Conservation (phyloP, 1,140 invertebrate genomes). For the Nixonia krombeini region DNA sequence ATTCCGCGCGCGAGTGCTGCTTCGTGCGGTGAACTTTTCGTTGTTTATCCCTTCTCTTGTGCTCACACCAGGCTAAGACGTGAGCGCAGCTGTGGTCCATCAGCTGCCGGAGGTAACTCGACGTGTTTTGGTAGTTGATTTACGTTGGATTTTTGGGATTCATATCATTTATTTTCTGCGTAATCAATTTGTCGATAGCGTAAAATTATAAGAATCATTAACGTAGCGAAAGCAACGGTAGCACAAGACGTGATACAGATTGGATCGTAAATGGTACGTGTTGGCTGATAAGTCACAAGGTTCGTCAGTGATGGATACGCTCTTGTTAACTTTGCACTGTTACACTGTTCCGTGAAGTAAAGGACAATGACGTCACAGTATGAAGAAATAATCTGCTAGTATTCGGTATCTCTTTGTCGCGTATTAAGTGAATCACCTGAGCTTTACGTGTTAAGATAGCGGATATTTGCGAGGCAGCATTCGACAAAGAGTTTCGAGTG, state of each 20-base stretch:
- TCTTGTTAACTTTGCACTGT: not conserved
- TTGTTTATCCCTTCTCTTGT: not conserved
- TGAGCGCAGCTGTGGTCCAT: constrained; percentile 12
- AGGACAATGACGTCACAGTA: not conserved
- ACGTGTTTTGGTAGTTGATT: constrained; percentile 57
- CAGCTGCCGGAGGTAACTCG: constrained; percentile 45
- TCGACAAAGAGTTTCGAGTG: not conserved
- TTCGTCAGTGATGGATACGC: too few relatives aligned
- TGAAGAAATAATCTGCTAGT: not conserved
- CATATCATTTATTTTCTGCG: not conserved
- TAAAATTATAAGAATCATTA: too few relatives aligned
- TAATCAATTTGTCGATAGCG: not conserved
- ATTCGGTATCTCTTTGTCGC: not conserved
- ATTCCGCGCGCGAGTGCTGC: not conserved
- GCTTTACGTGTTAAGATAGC: not conserved
- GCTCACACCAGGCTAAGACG: not conserved
- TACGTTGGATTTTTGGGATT: constrained; percentile 1
- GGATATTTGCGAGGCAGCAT: not conserved
- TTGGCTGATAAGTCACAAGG: too few relatives aligned
- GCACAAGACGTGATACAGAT: too few relatives aligned
- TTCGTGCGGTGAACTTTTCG: not conserved
- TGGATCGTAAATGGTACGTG: too few relatives aligned
- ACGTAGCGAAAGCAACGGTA: not conserved
- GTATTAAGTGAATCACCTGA: not conserved
- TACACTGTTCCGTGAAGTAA: not conserved